A percentile compares a stretch with the other conserved stretches of the same genome.
Conservation (phyloP, 2,888 invertebrate genomes). For the Enoplolaimus lenunculus region DNA sequence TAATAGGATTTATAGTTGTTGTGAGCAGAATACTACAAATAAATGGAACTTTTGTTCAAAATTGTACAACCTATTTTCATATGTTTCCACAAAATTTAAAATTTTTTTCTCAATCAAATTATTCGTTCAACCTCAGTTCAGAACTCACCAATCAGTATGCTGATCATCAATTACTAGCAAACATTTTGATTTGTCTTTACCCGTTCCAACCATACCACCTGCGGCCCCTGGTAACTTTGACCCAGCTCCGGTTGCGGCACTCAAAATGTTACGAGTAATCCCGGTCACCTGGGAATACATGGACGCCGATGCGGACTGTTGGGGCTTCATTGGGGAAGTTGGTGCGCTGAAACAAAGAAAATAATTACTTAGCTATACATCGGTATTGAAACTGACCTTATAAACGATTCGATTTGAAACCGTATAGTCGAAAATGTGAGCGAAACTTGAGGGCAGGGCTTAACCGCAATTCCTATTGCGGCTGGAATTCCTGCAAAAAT, state of each 20-base stretch:
- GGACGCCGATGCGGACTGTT: slow-evolving; percentile 16
- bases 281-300: slow-evolving; percentile 21
- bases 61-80: no score
- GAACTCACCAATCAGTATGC: slow-evolving; percentile 86
- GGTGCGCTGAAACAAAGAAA: slow-evolving; percentile 58
- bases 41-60: no score
- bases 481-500: no score
- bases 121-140: no score
- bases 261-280: slow-evolving; percentile 22
- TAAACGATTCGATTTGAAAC: no score
- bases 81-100: no score
- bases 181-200: slow-evolving; percentile 75
- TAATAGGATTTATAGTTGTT: no score
- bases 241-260: slow-evolving; percentile 23
- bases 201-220: slow-evolving; percentile 42
- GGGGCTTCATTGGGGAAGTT: slow-evolving; percentile 69
- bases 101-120: no score
- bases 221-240: slow-evolving; percentile 50
- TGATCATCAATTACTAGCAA: slow-evolving; percentile 87
- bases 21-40: no score
- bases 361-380: neutral
- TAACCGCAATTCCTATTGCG: no score
- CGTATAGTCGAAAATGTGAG: no score
- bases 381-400: slow-evolving; percentile 1
- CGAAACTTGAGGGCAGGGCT: no score